Evolutionary conservation across 2,113 vertebrate species (phyloP).

Genomic region (Elachura formosa): DNA sequence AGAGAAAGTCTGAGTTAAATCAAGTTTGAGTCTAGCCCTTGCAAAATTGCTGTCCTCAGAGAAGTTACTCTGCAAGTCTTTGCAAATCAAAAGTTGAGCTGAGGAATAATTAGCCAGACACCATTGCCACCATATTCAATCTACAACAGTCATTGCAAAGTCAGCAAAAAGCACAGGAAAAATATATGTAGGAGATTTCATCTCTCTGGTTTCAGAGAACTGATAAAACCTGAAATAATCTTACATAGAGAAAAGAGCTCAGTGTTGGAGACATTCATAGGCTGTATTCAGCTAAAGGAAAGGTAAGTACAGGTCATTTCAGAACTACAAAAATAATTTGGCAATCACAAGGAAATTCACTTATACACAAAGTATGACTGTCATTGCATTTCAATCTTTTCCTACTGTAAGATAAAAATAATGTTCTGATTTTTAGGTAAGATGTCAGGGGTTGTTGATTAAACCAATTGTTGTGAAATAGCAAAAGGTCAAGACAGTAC

Average conservation of each 20-base stretch:
- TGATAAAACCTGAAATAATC: not conserved
- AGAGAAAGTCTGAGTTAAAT: not conserved
- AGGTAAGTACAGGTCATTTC: not conserved
- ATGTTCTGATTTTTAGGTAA: not conserved
- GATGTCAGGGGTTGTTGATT: not conserved
- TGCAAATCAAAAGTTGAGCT: not conserved
- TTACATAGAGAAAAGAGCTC: not conserved
- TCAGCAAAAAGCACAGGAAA: not conserved
- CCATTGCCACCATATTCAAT: not conserved
- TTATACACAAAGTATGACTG: not conserved
- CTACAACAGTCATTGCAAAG: not conserved
- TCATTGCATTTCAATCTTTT: not conserved
- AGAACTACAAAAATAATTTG: not conserved
- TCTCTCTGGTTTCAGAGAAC: not conserved
- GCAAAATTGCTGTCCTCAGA: not conserved
- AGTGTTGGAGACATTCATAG: not conserved
- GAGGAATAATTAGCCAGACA: not conserved
- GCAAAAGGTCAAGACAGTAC: not conserved
- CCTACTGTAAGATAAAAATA: not conserved
- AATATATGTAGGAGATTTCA: not conserved
- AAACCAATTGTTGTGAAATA: not conserved
- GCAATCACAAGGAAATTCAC: not conserved
- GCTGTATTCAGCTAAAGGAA: not conserved
- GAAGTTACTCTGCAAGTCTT: not conserved
- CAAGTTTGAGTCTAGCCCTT: not conserved